A percentile compares a stretch with the other conserved stretches of the same genome.
phyloP scores from a whole-genome alignment of 1,140 invertebrate genomes.

The Lanistes nyassanus region DNA sequence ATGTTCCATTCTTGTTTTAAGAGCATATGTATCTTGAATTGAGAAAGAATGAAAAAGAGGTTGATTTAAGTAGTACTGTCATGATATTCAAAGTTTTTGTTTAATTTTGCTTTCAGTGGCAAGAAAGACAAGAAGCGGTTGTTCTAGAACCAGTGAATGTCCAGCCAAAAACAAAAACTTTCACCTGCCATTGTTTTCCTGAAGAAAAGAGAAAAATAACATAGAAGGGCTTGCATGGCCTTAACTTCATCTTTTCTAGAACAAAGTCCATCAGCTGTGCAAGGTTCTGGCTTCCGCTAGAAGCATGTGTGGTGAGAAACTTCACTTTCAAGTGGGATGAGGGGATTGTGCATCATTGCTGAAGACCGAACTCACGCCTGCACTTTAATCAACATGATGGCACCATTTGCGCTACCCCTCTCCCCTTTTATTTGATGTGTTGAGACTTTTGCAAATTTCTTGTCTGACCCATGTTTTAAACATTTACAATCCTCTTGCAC shows the following conservation, averaged over 20 bases:
- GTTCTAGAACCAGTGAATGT: slow-evolving; percentile 27
- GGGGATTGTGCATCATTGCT: too few species aligned
- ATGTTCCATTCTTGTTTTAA: background rate
- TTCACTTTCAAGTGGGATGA: background rate
- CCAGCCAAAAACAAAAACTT: background rate
- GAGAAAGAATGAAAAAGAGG: too few species aligned
- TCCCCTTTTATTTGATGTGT: too few species aligned
- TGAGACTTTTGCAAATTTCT: too few species aligned
- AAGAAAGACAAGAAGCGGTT: slow-evolving; percentile 48
- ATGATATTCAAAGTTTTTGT: slow-evolving; percentile 5
- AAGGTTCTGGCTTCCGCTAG: background rate
- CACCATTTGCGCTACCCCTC: too few species aligned
- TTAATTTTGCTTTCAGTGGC: slow-evolving; percentile 37
- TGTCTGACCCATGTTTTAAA: too few species aligned
- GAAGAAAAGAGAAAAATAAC: too few species aligned
- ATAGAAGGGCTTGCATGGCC: background rate
- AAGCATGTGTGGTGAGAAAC: background rate
- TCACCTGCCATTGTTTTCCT: background rate
- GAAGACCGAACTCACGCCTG: too few species aligned
- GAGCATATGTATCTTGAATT: background rate
- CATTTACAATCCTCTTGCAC: too few species aligned
- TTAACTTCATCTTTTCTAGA: background rate
- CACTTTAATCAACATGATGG: too few species aligned
- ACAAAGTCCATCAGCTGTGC: too few species aligned
- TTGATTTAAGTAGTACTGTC: too few species aligned